These are phyloP conservation scores for Formica aserva DNA, from an alignment of 2,888 invertebrate species.

Conservation along the genomic window DNA sequence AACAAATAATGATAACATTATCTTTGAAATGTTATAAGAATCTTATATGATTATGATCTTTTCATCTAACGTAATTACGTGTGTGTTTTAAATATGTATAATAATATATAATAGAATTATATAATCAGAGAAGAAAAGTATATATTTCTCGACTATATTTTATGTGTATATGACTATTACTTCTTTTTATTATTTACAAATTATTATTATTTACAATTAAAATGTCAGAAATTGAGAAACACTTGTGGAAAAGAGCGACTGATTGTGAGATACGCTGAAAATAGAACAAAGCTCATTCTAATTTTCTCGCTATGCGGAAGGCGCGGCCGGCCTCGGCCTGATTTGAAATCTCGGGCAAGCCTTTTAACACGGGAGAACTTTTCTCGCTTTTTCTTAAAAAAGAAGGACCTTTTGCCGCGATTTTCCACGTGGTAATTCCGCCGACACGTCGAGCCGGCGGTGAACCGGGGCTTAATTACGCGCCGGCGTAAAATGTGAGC, in stretches of 20 bases:
- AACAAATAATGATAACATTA: neutral
- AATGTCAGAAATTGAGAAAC: slow-evolving; percentile 6
- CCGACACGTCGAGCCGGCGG: neutral
- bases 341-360: neutral
- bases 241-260: neutral
- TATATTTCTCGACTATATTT: neutral
- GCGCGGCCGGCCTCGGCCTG: neutral
- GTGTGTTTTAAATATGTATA: neutral
- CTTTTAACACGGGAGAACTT: slow-evolving; percentile 28
- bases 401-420: neutral
- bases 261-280: slow-evolving; percentile 1
- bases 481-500: slow-evolving; percentile 2
- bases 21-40: neutral
- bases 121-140: neutral
- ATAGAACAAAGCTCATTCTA: slow-evolving; percentile 20
- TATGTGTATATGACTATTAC: neutral
- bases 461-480: slow-evolving; percentile 33
- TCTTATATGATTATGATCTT: neutral
- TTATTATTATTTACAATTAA: neutral
- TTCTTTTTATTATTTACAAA: neutral
- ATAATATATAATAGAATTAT: neutral
- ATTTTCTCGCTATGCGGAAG: slow-evolving; percentile 13
- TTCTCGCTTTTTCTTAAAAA: neutral
- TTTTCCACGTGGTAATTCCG: neutral
- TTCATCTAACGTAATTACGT: neutral